phyloP scores from a whole-genome alignment of 2,113 vertebrate genomes.

The Bucco capensis region DNA sequence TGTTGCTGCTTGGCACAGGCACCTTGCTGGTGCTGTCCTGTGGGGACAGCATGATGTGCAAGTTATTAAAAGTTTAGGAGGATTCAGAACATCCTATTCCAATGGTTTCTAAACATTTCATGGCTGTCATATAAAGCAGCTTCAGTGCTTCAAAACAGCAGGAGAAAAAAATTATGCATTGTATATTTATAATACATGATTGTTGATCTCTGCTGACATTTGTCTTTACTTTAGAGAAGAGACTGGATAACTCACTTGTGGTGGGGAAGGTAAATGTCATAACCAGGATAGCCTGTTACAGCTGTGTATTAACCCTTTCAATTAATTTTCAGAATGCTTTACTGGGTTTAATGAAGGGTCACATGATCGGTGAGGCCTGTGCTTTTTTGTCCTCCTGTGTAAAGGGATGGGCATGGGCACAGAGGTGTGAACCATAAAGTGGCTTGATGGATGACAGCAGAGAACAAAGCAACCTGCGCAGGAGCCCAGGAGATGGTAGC shows the following conservation, averaged over 20 bases:
- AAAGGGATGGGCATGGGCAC: not conserved
- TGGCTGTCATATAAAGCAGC: slow-evolving; percentile 21
- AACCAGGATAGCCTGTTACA: not conserved
- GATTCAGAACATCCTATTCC: slow-evolving; percentile 16
- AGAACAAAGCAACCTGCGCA: not conserved
- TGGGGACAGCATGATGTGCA: not conserved
- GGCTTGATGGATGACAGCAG: not conserved
- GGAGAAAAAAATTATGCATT: not conserved
- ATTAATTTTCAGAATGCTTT: not conserved
- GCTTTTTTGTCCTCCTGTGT: not conserved
- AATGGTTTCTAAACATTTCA: slow-evolving; percentile 35
- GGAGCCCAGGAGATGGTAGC: not conserved
- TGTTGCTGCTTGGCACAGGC: not conserved
- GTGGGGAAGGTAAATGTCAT: slow-evolving; percentile 28
- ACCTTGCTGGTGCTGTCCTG: not conserved
- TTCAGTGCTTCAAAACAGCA: slow-evolving; percentile 31
- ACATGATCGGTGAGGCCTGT: not conserved
- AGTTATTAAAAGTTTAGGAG: slow-evolving; percentile 43
- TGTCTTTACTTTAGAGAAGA: slow-evolving; percentile 4
- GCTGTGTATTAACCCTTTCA: not conserved
- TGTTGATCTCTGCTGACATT: slow-evolving; percentile 47
- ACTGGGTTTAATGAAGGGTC: not conserved
- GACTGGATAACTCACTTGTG: not conserved
- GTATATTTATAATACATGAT: slow-evolving; percentile 43
- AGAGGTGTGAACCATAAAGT: not conserved